phyloP scores from a whole-genome alignment of 2,797 vertebrate species.

The Falco naumanni region DNA sequence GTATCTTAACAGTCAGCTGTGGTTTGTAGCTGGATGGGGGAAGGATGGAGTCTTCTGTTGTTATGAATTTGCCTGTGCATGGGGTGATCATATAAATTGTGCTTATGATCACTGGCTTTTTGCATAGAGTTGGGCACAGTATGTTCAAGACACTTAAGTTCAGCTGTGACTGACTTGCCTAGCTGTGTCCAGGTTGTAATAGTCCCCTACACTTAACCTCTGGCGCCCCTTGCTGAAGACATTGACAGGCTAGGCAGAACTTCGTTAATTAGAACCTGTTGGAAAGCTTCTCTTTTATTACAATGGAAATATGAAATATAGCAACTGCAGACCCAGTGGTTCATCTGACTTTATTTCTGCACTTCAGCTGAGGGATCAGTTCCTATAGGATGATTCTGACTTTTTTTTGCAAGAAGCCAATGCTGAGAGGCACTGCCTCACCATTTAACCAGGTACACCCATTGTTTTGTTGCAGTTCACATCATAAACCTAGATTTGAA shows the following conservation, averaged over 20 bases:
- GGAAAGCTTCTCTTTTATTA: background rate
- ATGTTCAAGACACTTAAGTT: background rate
- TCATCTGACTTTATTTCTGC: background rate
- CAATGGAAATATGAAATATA: background rate
- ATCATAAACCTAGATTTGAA: background rate
- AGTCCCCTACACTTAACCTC: background rate
- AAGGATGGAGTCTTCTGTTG: background rate
- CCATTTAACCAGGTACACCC: background rate
- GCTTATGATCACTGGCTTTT: background rate
- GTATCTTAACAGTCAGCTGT: background rate
- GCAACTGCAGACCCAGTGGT: background rate
- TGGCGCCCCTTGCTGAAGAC: background rate
- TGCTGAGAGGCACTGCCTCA: background rate
- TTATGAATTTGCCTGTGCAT: background rate
- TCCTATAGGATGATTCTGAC: background rate
- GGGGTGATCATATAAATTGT: background rate
- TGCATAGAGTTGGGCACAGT: background rate
- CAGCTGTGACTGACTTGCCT: background rate
- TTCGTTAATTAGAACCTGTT: conserved; percentile 5
- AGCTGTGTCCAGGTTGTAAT: background rate
- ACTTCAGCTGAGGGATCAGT: background rate
- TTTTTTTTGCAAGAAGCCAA: background rate
- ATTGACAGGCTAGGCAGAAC: background rate
- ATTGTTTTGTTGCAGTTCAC: background rate
- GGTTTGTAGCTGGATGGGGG: background rate